Evolutionary conservation across 1,140 invertebrate species (phyloP).

Genomic region (Drosophila paulistorum): DNA sequence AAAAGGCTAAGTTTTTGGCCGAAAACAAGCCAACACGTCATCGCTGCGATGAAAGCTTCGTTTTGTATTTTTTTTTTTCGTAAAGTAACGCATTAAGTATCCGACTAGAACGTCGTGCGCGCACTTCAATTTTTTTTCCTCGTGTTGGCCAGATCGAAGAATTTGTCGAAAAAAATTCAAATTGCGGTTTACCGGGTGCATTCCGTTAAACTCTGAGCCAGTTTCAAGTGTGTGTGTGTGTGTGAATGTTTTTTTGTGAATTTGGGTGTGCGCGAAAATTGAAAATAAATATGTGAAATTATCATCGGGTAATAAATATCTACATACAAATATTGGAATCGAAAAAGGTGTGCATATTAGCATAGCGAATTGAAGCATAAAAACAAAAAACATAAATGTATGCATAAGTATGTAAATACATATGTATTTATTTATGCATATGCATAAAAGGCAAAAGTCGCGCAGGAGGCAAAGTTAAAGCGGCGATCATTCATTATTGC

Average conservation of each 20-base stretch:
- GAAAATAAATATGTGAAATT: constrained; percentile 12
- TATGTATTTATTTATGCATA: constrained; percentile 19
- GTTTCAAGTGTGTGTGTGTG: not conserved
- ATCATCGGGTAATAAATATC: not conserved
- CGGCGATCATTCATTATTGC: constrained; percentile 72
- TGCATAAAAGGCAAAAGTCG: constrained; percentile 19
- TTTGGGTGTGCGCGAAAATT: constrained; percentile 23
- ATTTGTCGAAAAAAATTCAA: constrained; percentile 1
- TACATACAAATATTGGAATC: not conserved
- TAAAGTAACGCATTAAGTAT: constrained; percentile 9
- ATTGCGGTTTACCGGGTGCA: constrained; percentile 7
- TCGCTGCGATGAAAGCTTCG: not conserved
- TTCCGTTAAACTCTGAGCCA: not conserved
- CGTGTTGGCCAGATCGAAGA: constrained; percentile 7
- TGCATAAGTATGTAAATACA: constrained; percentile 18
- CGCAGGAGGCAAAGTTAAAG: constrained; percentile 30
- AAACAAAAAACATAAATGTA: constrained; percentile 17
- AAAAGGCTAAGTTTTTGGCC: not conserved
- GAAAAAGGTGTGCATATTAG: constrained; percentile 20
- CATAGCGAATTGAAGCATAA: not conserved
- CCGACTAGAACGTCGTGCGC: constrained; percentile 9
- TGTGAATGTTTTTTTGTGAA: not conserved
- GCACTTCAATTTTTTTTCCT: constrained; percentile 7
- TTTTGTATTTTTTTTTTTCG: not conserved
- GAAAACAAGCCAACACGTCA: not conserved